These are phyloP conservation scores for Athalia rosae DNA, from an alignment of 2,888 invertebrate species.

Conservation along the genomic window DNA sequence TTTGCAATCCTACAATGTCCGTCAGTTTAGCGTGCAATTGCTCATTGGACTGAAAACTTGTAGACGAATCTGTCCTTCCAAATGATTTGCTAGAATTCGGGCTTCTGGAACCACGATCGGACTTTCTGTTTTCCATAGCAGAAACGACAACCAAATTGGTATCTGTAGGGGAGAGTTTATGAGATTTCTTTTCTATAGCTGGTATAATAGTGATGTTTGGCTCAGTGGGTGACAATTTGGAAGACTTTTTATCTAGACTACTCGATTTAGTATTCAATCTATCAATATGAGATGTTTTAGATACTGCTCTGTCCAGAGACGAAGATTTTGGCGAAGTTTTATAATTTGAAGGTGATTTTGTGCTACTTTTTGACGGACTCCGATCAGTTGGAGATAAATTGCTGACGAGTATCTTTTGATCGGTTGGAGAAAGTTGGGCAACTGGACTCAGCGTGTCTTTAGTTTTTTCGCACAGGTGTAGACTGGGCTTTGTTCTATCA, in stretches of 20 bases:
- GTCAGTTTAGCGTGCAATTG: slow-evolving; percentile 62
- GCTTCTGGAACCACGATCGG: slow-evolving; percentile 56
- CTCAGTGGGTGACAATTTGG: slow-evolving; percentile 62
- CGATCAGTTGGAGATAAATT: slow-evolving; percentile 61
- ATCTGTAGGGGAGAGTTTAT: slow-evolving; percentile 64
- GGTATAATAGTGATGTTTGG: slow-evolving; percentile 64
- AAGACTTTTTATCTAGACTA: slow-evolving; percentile 65
- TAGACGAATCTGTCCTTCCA: slow-evolving; percentile 38
- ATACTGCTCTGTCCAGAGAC: slow-evolving; percentile 61
- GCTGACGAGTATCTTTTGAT: slow-evolving; percentile 55
- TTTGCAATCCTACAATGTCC: slow-evolving; percentile 66
- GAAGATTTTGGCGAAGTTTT: slow-evolving; percentile 59
- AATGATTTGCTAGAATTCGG: slow-evolving; percentile 47
- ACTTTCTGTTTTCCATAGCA: slow-evolving; percentile 64
- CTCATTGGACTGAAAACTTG: slow-evolving; percentile 56
- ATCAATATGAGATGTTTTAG: slow-evolving; percentile 54
- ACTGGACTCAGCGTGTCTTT: slow-evolving; percentile 62
- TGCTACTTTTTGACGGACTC: slow-evolving; percentile 60
- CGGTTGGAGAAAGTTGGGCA: slow-evolving; percentile 66
- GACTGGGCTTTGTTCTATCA: slow-evolving; percentile 62
- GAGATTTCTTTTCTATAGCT: slow-evolving; percentile 60
- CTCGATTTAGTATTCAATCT: slow-evolving; percentile 59
- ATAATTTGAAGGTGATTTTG: slow-evolving; percentile 54
- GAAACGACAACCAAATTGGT: slow-evolving; percentile 65
- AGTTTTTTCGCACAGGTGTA: slow-evolving; percentile 63